Evolutionary conservation across 1,140 invertebrate genomes (phyloP), one percentile per base, ranked within the genome.

Genomic region (Berghia stephanieae): DNA sequence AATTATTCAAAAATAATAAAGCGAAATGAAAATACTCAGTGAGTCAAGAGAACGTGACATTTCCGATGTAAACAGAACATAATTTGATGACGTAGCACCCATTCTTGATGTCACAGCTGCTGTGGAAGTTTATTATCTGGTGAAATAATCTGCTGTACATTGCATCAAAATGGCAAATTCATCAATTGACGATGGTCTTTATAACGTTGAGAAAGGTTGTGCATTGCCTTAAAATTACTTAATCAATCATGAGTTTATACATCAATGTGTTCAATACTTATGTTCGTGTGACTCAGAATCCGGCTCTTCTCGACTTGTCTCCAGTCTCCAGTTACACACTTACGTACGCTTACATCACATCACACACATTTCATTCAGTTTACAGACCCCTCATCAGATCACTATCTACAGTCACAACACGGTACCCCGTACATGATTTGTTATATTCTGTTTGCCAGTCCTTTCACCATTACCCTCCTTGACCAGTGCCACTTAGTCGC

Each of bases 51-150:
- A 67, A 10, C 16, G 63, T 38, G 36, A 67, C n/a, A n/a, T n/a
- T n/a, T n/a, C 63, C 40, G 63, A 67, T 67, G 63, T 67, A 67
- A 67, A 67, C 63, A 67, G 31, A 10, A 38, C 27, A 67, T 36
- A 27, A 18, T 10, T 36, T 38, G 4, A 38, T 67, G 63, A 67
- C 63, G 63, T 67, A 31, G 24, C 13, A 67, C 63, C 3, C 63
- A 67, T 18, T 31, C 63, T n/a, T n/a, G 40, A 38, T 67, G 36
- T 31, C 63, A 67, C 27, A 67, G 8, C 36, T 36, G 63, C 10
- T 13, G 6, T 5, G 10, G 34, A 67, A 67, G 34, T 10, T 36
- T 16, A 67, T 67, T 67, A 31, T 36, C 40, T n/a, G n/a, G n/a
- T n/a, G n/a, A 8, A 38, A 67, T 10, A 10, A 18, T 18, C 16